Evolutionary conservation across 2,113 vertebrate species (phyloP).

Genomic region (Piaya cayana): DNA sequence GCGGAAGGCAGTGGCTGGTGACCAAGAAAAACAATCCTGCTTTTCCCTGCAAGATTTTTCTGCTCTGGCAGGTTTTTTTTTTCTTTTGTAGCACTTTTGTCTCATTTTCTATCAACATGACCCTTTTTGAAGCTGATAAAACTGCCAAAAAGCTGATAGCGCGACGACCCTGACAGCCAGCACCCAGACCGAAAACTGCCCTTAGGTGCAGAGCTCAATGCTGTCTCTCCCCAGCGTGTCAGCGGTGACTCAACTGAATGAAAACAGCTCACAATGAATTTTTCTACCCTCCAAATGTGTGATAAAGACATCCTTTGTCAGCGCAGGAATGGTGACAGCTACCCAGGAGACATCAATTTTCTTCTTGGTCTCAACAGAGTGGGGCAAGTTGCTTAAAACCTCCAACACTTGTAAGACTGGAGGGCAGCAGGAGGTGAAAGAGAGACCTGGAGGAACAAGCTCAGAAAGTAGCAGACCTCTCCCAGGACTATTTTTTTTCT

Average conservation of each 20-base stretch:
- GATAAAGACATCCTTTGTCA: constrained; percentile 23
- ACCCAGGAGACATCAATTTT: not conserved
- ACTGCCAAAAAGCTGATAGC: not conserved
- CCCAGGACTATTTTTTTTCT: not conserved
- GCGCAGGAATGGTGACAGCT: not conserved
- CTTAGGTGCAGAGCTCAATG: not conserved
- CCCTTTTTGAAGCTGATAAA: not conserved
- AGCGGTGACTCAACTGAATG: not conserved
- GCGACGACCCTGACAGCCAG: accelerated
- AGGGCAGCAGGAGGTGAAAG: not conserved
- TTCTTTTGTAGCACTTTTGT: not conserved
- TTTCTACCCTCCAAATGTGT: not conserved
- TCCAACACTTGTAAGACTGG: not conserved
- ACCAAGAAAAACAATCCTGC: not conserved
- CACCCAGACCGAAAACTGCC: accelerated
- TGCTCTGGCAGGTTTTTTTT: not conserved
- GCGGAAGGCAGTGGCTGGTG: not conserved
- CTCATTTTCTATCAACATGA: not conserved
- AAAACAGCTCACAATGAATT: not conserved
- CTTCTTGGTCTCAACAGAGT: not conserved
- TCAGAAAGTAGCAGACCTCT: not conserved
- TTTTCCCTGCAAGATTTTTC: not conserved
- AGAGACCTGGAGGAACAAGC: not conserved
- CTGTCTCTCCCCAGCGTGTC: not conserved
- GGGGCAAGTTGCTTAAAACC: not conserved